A percentile compares a stretch with the other conserved stretches of the same genome.
Evolutionary conservation across 2,113 vertebrate species (phyloP).

Genomic region (rabbit (Oryctolagus cuniculus)): DNA sequence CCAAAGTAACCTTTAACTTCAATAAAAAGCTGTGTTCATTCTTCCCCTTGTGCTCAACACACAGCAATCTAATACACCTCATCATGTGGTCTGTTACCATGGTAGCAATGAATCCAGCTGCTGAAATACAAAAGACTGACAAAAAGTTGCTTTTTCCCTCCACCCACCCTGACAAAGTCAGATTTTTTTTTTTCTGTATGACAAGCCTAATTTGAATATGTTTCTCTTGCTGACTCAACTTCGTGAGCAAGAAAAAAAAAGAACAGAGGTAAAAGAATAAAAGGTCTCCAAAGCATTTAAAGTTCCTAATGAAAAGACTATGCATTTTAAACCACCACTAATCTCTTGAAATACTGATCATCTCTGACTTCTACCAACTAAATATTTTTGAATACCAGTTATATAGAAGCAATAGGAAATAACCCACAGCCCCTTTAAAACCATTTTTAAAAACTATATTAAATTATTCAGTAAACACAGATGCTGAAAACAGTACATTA

Average conservation of each 20-base stretch:
- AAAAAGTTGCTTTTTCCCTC: slow-evolving; percentile 88
- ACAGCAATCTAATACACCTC: slow-evolving; percentile 98
- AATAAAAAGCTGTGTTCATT: slow-evolving; percentile 89
- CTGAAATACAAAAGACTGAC: slow-evolving; percentile 92
- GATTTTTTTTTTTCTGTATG: slow-evolving; percentile 80
- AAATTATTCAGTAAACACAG: slow-evolving; percentile 35
- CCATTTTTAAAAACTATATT: slow-evolving; percentile 7
- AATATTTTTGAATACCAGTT: slow-evolving; percentile 69
- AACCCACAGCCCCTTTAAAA: slow-evolving; percentile 32
- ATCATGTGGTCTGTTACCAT: slow-evolving; percentile 98
- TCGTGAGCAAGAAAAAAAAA: slow-evolving; percentile 48
- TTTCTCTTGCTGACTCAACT: slow-evolving; percentile 79
- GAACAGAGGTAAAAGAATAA: neutral
- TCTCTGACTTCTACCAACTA: slow-evolving; percentile 63
- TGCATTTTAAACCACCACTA: slow-evolving; percentile 60
- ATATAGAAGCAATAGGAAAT: slow-evolving; percentile 50
- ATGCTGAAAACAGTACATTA: slow-evolving; percentile 19
- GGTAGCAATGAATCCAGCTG: slow-evolving; percentile 94
- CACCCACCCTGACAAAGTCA: slow-evolving; percentile 86
- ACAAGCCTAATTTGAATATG: slow-evolving; percentile 82
- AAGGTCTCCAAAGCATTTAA: slow-evolving; percentile 48
- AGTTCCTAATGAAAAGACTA: slow-evolving; percentile 66
- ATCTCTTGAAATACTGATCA: slow-evolving; percentile 65
- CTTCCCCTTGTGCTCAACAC: slow-evolving; percentile 88
- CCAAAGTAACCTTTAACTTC: slow-evolving; percentile 91